phyloP scores from a whole-genome alignment of 2,113 vertebrate species.

The Elgaria multicarinata region DNA sequence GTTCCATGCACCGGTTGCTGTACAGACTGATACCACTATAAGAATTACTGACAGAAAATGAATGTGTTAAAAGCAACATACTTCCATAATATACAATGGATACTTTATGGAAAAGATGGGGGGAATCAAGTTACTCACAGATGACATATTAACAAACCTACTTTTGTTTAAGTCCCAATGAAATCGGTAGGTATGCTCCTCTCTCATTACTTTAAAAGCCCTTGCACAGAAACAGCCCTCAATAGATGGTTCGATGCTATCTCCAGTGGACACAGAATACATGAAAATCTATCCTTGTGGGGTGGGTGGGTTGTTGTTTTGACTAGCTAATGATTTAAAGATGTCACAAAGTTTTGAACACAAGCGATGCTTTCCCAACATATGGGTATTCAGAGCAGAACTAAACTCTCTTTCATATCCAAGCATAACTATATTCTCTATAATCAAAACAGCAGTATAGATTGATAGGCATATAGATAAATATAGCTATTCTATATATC shows the following conservation, averaged over 20 bases:
- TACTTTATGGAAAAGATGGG: background rate
- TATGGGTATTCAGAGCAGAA: background rate
- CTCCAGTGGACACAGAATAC: background rate
- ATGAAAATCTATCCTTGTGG: background rate
- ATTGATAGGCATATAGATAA: background rate
- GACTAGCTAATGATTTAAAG: background rate
- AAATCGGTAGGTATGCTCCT: background rate
- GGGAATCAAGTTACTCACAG: background rate
- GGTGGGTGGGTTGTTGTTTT: background rate
- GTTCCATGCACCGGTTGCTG: constrained; percentile 98
- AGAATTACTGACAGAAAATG: constrained; percentile 89
- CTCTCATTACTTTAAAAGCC: background rate
- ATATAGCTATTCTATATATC: background rate
- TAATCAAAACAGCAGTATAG: background rate
- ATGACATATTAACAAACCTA: background rate
- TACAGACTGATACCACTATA: constrained; percentile 98
- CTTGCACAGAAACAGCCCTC: background rate
- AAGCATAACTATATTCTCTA: background rate
- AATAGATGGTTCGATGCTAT: too few relatives aligned
- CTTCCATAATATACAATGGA: background rate
- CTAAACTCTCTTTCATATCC: background rate
- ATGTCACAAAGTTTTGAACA: background rate
- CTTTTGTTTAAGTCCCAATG: too few relatives aligned
- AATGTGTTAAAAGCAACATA: constrained; percentile 44
- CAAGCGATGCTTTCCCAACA: too few relatives aligned